Conservation (phyloP, 2,113 vertebrate species). For the Colossoma macropomum region DNA sequence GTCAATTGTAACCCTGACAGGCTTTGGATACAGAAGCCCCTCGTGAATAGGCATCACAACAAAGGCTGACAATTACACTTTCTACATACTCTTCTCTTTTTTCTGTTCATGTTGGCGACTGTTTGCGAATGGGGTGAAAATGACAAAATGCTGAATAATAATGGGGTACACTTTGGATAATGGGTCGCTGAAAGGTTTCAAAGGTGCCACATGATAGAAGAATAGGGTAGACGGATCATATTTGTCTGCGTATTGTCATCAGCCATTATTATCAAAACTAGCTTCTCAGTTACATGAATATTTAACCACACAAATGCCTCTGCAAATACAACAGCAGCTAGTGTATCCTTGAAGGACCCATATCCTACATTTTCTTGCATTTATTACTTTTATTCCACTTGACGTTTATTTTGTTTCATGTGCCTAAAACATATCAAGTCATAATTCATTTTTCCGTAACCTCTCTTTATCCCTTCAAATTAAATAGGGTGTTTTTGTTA, state of each 20-base stretch:
- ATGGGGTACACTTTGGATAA: not conserved
- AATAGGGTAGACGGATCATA: not conserved
- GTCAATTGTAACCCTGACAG: conserved; percentile 47
- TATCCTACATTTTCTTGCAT: no score
- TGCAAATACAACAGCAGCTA: conserved; percentile 21
- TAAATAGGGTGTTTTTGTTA: no score
- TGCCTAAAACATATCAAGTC: no score
- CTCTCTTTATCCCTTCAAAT: no score
- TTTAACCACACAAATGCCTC: conserved; percentile 21
- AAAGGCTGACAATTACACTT: conserved; percentile 43
- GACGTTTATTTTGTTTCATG: no score
- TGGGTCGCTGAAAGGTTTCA: not conserved
- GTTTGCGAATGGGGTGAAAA: conserved; percentile 22
- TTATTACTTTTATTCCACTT: no score
- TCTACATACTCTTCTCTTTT: conserved; percentile 28
- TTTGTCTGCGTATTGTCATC: not conserved
- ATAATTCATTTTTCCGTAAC: no score
- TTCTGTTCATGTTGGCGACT: not conserved
- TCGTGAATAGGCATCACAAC: conserved; percentile 32
- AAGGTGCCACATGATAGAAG: not conserved
- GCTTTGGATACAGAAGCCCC: not conserved
- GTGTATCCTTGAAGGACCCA: not conserved
- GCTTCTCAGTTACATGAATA: conserved; percentile 17
- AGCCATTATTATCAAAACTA: not conserved
- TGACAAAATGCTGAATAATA: not conserved